These are phyloP conservation scores for Pycnonotus jocosus DNA, from an alignment of 2,113 vertebrate genomes.

Conservation along the genomic window DNA sequence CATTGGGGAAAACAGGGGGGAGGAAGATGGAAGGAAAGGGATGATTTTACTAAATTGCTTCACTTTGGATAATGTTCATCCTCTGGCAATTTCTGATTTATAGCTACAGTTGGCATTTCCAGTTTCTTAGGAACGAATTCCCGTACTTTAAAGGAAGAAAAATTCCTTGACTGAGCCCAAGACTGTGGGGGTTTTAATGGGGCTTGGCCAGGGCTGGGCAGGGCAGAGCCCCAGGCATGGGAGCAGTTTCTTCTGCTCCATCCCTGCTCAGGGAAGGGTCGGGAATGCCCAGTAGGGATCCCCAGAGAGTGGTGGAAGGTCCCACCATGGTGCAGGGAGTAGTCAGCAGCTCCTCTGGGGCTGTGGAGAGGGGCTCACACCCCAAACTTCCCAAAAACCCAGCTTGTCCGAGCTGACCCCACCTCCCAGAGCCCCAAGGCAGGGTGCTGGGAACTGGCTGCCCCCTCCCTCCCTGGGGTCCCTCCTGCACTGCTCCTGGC, in stretches of 20 bases:
- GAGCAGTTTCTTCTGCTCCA: background rate
- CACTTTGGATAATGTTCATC: constrained; percentile 54
- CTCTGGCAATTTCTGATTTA: constrained; percentile 38
- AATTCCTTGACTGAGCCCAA: background rate
- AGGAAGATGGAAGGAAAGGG: background rate
- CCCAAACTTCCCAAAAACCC: background rate
- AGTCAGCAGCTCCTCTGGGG: background rate
- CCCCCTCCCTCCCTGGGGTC: background rate
- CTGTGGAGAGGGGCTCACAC: background rate
- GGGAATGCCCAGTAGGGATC: background rate
- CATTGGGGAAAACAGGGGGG: background rate
- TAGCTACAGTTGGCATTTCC: constrained; percentile 17
- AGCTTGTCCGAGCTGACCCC: fast-evolving
- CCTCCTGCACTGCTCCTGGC: background rate
- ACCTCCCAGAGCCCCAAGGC: background rate
- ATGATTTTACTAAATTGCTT: constrained; percentile 64
- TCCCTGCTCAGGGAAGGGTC: background rate
- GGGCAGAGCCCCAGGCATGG: background rate
- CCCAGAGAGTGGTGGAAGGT: background rate
- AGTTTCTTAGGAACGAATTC: constrained; percentile 45
- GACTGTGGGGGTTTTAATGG: fast-evolving
- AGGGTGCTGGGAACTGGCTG: background rate
- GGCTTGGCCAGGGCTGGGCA: background rate
- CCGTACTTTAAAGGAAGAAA: background rate
- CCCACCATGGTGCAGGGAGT: background rate